Conservation (phyloP, 2,797 vertebrate genomes). For the Parambassis ranga region DNA sequence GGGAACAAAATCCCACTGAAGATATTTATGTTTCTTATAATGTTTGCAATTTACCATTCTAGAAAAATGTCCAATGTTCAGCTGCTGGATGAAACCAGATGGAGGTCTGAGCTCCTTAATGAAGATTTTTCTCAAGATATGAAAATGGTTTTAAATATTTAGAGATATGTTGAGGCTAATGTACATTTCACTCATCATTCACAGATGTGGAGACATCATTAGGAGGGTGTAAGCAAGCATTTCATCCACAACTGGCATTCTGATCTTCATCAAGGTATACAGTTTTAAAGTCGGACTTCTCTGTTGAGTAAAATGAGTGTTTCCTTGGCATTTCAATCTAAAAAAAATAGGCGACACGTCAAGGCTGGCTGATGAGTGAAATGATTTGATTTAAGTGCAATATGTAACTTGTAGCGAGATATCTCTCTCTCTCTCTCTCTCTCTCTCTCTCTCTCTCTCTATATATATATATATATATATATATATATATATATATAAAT, state of each 20-base stretch:
- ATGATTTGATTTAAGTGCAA: no score
- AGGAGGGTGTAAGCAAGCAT: slow-evolving; percentile 11
- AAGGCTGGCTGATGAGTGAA: no score
- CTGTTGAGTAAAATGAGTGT: neutral
- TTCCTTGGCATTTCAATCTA: slow-evolving; percentile 1
- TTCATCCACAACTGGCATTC: slow-evolving; percentile 7
- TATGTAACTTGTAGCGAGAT: no score
- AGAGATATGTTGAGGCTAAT: slow-evolving; percentile 13
- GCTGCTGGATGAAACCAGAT: slow-evolving; percentile 1
- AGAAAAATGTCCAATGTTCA: slow-evolving; percentile 1
- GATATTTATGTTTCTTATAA: no score
- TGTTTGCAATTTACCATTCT: neutral
- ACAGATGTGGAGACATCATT: slow-evolving; percentile 42
- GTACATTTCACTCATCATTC: slow-evolving; percentile 20
- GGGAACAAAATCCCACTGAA: no score
- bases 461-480: no score
- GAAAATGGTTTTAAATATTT: slow-evolving; percentile 37
- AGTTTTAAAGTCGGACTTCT: neutral
- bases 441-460: no score
- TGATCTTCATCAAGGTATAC: neutral
- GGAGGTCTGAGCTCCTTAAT: neutral
- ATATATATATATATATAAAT: no score
- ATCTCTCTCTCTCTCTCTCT: no score
- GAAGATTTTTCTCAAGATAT: neutral
- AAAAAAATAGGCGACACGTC: no score